Evolutionary conservation across 2,797 vertebrate species (phyloP), one percentile per base, ranked within the genome.

Genomic region (Champsocephalus gunnari): DNA sequence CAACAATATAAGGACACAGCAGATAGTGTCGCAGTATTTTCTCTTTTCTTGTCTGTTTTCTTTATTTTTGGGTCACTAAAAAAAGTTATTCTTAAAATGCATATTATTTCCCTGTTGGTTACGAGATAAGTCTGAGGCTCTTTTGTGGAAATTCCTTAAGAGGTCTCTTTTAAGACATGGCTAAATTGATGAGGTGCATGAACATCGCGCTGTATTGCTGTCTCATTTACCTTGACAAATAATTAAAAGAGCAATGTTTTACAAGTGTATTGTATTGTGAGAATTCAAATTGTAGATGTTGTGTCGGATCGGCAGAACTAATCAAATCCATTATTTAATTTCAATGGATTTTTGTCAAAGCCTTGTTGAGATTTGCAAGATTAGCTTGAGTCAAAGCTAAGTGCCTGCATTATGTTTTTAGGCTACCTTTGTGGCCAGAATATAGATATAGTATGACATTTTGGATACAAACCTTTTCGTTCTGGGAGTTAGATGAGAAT

Each of bases 131-230:
- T 13, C 3, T 1, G 1, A 58, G 43, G 41, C 8, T 17, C 67
- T 41, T 61, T 82, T 91, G 77, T 89, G 90, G 91, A 93, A 92
- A 83, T 88, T 90, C 87, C 83, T 51, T 70, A 16, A 60, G 34
- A 57, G 24, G 53, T 73, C 4, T 66, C 53, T 51, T 72, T 67
- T 60, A 21, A 69, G 51, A 76, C 43, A 32, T 53, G 51, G 51
- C 62, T 73, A 69, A 68, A 62, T 82, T 75, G 56, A 79, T 72
- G 79, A 67, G 56, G 59, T 90, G 85, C 85, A 90, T 81, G 81
- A 79, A 77, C 62, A 84, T 90, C 89, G 91, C 87, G 89, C 71
- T 86, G 47, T 61, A 64, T 72, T 79, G 78, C 62, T 80, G 49
- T 59, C 21, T 72, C 59, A 32, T 53, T 51, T 43, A 70, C 21